Conservation (phyloP, 2,888 invertebrate genomes). For the Germaria angustata region DNA sequence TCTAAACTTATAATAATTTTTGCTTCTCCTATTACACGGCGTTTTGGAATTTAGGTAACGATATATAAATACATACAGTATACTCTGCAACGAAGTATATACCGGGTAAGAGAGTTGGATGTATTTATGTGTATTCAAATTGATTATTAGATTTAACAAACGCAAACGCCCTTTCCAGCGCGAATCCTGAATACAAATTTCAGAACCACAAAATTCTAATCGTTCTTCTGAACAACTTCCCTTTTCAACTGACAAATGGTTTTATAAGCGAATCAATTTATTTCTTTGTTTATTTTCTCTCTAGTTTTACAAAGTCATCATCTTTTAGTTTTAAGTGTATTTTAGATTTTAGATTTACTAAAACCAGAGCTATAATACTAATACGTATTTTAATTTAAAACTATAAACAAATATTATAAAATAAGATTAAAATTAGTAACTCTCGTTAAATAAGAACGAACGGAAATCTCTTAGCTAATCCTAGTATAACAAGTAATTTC, state of each 20-base stretch:
- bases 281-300: conserved; percentile 26
- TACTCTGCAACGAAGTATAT: too few relatives aligned
- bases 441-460: conserved; percentile 39
- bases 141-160: too few relatives aligned
- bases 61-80: too few relatives aligned
- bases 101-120: too few relatives aligned
- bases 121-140: too few relatives aligned
- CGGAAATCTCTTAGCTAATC: conserved; percentile 30
- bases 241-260: background rate
- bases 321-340: conserved; percentile 55
- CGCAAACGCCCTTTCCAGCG: too few relatives aligned
- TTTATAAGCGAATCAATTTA: background rate
- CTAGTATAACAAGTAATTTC: conserved; percentile 20
- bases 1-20: too few relatives aligned
- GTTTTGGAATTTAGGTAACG: too few relatives aligned
- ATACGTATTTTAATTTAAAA: conserved; percentile 18
- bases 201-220: too few relatives aligned
- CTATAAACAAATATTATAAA: conserved; percentile 8
- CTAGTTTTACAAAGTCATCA: conserved; percentile 23
- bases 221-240: too few relatives aligned
- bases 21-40: too few relatives aligned
- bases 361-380: conserved; percentile 2
- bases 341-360: conserved; percentile 50
- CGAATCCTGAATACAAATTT: too few relatives aligned
- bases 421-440: conserved; percentile 31